phyloP scores from a whole-genome alignment of 2,113 vertebrate species.

The Zapus hudsonius region DNA sequence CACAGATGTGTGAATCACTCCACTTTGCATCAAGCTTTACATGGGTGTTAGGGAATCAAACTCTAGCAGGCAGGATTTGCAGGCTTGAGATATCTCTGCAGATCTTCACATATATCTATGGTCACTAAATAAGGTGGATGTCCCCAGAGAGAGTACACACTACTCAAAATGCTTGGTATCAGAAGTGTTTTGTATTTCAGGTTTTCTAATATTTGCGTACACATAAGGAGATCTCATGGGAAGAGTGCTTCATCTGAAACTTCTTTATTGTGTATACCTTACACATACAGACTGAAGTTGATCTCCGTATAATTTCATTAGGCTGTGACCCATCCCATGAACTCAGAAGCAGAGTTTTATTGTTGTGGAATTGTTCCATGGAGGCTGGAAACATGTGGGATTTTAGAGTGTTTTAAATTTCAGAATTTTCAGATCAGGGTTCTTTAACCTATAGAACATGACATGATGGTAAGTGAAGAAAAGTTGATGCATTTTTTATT shows the following conservation, averaged over 20 bases:
- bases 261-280: neutral
- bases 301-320: neutral
- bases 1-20: no score
- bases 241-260: neutral
- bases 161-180: neutral
- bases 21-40: no score
- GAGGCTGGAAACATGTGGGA: no score
- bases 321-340: no score
- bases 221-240: no score
- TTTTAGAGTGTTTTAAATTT: neutral
- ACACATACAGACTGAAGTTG: neutral
- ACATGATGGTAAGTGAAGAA: neutral
- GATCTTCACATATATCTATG: neutral
- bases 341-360: neutral
- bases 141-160: neutral
- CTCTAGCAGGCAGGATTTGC: no score
- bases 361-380: rapidly evolving
- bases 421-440: neutral
- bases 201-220: neutral
- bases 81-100: no score
- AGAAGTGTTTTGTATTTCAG: neutral
- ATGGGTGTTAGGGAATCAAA: no score
- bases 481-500: neutral
- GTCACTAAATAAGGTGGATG: neutral
- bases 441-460: neutral